Percentiles rank a stretch among this genome's conserved stretches.
These are phyloP conservation scores for Hyaena hyaena DNA, from an alignment of 2,113 vertebrate species.

Conservation along the genomic window DNA sequence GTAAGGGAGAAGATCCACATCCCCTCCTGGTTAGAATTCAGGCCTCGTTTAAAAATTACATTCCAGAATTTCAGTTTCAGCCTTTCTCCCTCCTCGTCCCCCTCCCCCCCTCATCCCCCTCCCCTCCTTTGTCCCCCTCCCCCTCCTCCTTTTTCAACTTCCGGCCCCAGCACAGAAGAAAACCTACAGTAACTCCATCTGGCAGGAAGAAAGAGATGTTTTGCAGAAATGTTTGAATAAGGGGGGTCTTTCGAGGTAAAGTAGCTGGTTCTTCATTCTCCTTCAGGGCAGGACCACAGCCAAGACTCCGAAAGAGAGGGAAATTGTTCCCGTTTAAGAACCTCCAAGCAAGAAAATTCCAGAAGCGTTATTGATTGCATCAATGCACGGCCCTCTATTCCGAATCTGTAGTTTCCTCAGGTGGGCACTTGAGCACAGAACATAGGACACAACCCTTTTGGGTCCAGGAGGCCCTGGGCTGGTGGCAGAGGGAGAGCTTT, in stretches of 20 bases:
- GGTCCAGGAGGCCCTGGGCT: not conserved
- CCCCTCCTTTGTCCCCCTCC: not conserved
- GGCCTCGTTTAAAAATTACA: not conserved
- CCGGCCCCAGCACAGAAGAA: not conserved
- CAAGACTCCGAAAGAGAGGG: not conserved
- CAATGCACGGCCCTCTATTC: not conserved
- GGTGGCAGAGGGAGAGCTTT: fast-evolving
- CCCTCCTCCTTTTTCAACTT: not conserved
- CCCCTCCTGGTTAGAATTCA: not conserved
- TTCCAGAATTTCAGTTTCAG: not conserved
- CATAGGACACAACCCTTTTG: no score
- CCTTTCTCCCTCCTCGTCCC: not conserved
- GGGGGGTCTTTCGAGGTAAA: not conserved
- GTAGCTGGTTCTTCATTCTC: not conserved
- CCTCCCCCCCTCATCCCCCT: not conserved
- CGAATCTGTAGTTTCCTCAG: not conserved
- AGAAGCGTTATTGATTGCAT: not conserved
- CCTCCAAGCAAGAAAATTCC: not conserved
- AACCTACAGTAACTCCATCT: not conserved
- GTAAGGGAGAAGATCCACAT: not conserved
- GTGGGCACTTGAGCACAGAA: no score
- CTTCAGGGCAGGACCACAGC: not conserved
- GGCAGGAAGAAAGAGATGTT: not conserved
- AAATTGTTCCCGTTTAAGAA: not conserved
- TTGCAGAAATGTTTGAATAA: not conserved